Conservation (phyloP, 2,888 invertebrate genomes). For the Minunthozetes semirufus region DNA sequence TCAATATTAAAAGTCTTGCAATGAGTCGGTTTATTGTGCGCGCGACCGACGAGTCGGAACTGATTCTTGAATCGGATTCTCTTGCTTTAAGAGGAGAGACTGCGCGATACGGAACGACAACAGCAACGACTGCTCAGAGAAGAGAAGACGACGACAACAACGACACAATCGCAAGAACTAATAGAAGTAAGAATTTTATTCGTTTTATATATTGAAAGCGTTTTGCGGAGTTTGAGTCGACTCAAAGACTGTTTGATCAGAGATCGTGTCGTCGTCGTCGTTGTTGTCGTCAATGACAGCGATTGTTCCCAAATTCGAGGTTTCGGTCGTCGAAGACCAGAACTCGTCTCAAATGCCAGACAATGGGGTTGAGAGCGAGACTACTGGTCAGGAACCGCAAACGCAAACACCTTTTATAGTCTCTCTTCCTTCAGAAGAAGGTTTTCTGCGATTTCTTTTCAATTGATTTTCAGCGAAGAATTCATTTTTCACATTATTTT, state of each 20-base stretch:
- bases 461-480: no score
- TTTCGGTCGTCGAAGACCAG: conserved; percentile 10
- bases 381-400: background rate
- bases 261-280: background rate
- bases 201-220: no score
- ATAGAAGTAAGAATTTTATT: no score
- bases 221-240: background rate
- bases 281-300: background rate
- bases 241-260: background rate
- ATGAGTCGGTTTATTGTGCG: no score
- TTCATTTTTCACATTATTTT: no score
- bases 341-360: background rate
- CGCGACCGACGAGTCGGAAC: background rate
- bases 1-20: no score
- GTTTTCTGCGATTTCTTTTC: background rate
- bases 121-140: no score
- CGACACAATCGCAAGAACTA: no score
- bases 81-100: background rate
- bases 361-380: background rate
- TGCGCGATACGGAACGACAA: no score
- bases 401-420: conserved; percentile 31
- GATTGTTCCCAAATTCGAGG: conserved; percentile 35
- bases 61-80: background rate
- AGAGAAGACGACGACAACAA: no score
- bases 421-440: conserved; percentile 35